Percentiles rank a stretch among this genome's conserved stretches.
Evolutionary conservation across 1,140 invertebrate genomes (phyloP).

Genomic region (Oppia nitens): DNA sequence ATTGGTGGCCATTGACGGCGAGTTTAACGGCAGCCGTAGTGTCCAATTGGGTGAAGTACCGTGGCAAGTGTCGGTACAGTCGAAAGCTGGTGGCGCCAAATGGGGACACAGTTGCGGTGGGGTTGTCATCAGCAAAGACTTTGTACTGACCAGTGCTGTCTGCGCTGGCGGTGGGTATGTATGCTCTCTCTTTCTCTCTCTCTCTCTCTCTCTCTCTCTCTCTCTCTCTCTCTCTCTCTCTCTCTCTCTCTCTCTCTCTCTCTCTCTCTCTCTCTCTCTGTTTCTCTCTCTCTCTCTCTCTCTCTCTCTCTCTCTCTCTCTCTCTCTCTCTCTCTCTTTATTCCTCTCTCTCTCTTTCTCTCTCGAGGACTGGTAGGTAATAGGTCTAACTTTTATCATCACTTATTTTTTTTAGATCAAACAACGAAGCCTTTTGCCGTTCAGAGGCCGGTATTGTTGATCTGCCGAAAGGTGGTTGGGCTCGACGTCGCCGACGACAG

Average conservation of each 20-base stretch:
- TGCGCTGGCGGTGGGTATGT: constrained; percentile 10
- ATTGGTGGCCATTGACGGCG: background rate
- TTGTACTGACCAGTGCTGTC: constrained; percentile 1
- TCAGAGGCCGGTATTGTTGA: constrained; percentile 4
- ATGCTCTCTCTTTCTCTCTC: too few species aligned
- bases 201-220: too few species aligned
- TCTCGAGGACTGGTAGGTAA: background rate
- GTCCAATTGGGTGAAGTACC: background rate
- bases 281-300: too few species aligned
- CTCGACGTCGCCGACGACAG: background rate
- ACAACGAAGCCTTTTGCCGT: background rate
- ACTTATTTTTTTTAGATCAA: background rate
- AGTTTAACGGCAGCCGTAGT: background rate
- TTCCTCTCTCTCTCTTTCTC: too few species aligned
- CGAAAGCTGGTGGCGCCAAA: background rate
- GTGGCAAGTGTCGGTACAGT: constrained; percentile 7
- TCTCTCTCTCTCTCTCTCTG: too few species aligned
- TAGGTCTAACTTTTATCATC: background rate
- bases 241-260: too few species aligned
- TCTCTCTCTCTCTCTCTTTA: too few species aligned
- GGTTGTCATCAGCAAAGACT: background rate
- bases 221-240: too few species aligned
- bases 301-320: too few species aligned
- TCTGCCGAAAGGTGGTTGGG: constrained; percentile 9
- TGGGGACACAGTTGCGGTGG: constrained; percentile 9